A percentile compares a stretch with the other conserved stretches of the same genome.
Evolutionary conservation across 2,113 vertebrate genomes (phyloP).

Genomic region (Thamnaconus septentrionalis): DNA sequence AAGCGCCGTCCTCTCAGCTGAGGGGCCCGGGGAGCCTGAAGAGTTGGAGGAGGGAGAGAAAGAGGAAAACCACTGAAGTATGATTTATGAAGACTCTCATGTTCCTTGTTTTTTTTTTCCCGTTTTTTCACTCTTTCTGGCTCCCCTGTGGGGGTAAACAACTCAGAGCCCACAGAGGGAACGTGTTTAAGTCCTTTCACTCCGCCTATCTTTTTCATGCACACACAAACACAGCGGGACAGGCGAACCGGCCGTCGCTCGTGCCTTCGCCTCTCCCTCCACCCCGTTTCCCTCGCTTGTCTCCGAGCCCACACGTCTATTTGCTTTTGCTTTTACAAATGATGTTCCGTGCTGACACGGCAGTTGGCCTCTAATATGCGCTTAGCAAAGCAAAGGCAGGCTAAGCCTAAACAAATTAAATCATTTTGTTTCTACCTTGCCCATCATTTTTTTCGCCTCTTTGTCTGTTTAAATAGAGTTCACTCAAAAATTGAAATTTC

Average conservation of each 20-base stretch:
- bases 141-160: slow-evolving; percentile 46
- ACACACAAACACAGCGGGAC: slow-evolving; percentile 24
- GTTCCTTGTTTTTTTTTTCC: slow-evolving; percentile 29
- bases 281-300: neutral
- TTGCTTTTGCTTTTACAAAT: too few species aligned
- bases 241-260: neutral
- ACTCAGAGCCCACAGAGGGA: slow-evolving; percentile 39
- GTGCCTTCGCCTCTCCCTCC: neutral
- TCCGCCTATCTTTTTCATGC: slow-evolving; percentile 10
- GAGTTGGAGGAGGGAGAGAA: slow-evolving; percentile 4
- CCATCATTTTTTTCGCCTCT: too few species aligned
- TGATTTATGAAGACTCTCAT: slow-evolving; percentile 56
- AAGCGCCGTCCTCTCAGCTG: slow-evolving; percentile 21
- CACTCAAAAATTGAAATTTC: too few species aligned
- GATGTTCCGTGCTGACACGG: slow-evolving; percentile 22
- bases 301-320: too few species aligned
- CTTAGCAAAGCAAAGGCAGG: slow-evolving; percentile 58
- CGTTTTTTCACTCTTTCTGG: slow-evolving; percentile 28
- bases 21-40: slow-evolving; percentile 9
- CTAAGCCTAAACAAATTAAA: neutral
- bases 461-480: too few species aligned
- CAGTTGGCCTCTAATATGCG: slow-evolving; percentile 52
- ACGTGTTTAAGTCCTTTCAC: slow-evolving; percentile 25
- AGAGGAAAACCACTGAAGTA: slow-evolving; percentile 29
- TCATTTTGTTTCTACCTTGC: slow-evolving; percentile 1